These are phyloP conservation scores for Siphamia tubifer DNA, from an alignment of 2,113 vertebrate genomes.

Conservation along the genomic window DNA sequence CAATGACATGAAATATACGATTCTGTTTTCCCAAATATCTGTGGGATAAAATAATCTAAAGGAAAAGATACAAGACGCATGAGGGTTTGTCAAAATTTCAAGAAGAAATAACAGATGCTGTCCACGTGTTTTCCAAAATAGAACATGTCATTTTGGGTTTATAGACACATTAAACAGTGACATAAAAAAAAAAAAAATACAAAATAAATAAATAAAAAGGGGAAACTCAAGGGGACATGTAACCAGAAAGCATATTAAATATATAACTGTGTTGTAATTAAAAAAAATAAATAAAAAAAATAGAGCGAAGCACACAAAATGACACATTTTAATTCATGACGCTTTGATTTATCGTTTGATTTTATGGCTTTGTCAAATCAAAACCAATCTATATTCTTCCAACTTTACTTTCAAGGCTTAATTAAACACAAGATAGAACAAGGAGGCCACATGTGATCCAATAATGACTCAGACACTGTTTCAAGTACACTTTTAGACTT, in stretches of 20 bases:
- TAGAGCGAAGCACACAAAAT: not conserved
- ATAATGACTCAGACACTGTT: no score
- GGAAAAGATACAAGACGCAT: not conserved
- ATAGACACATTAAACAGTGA: not conserved
- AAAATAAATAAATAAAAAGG: not conserved
- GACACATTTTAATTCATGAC: conserved; percentile 24
- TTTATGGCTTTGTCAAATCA: conserved; percentile 28
- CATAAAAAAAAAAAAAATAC: not conserved
- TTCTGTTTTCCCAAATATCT: no score
- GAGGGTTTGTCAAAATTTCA: not conserved
- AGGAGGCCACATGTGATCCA: not conserved
- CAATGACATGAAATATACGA: no score
- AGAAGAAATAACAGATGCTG: not conserved
- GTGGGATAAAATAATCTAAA: not conserved
- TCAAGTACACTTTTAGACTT: not conserved
- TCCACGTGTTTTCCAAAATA: conserved; percentile 34
- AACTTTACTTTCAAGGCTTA: not conserved
- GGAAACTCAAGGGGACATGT: conserved; percentile 37
- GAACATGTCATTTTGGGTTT: not conserved
- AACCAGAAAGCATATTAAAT: not conserved
- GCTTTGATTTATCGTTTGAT: conserved; percentile 44
- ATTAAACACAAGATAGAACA: conserved; percentile 17
- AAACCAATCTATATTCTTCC: conserved; percentile 26
- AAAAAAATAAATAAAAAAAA: no score
- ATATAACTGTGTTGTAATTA: conserved; percentile 9